Evolutionary conservation across 2,797 vertebrate genomes (phyloP), one percentile per base, ranked within the genome.

Genomic region (Acanthurus tractus): DNA sequence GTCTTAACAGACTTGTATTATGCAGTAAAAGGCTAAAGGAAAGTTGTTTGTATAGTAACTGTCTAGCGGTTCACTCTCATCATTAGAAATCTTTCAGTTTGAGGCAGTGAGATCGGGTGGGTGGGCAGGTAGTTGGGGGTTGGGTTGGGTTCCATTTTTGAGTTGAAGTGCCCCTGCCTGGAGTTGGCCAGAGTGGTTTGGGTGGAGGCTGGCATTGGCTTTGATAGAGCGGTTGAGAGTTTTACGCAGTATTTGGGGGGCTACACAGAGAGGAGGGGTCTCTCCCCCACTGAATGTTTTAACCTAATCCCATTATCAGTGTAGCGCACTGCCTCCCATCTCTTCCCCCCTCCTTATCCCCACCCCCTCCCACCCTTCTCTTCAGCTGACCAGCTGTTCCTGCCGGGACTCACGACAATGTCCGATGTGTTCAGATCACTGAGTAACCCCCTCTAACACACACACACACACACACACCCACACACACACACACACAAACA

Each of bases 371-470:
- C 91, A 92, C 93, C 78, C 92, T 92, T 94, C 88, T 89, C 92
- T 93, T 96, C 96, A 95, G 97, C 96, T 97, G 96, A 97, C 97
- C 98, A 99, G 98, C 98, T 99, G 98, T 98, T 97, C 97, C 96
- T 96, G 96, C 91, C 63, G 96, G 95, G 97, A 97, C 96, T 97
- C 95, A 76, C 90, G 93, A 98, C 96, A 97, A 97, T 97, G 96
- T 98, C 95, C 96, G 91, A 95, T 97, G 96, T 96, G 96, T 97
- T 95, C 95, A 96, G 96, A 96, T 95, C 96, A 95, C 95, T 95
- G 95, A 94, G 95, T 95, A 93, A 94, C 94, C 90, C 79, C 89
- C 71, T 49, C 23, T 42, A 46, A 22, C 62, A 55, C 64, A 53
- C 56, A 84, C 85, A 89, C 71, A 84, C 22, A 87, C 62, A 78